Evolutionary conservation across 2,888 invertebrate genomes (phyloP), one percentile per base, ranked within the genome.

Genomic region (Andrena flavipes): DNA sequence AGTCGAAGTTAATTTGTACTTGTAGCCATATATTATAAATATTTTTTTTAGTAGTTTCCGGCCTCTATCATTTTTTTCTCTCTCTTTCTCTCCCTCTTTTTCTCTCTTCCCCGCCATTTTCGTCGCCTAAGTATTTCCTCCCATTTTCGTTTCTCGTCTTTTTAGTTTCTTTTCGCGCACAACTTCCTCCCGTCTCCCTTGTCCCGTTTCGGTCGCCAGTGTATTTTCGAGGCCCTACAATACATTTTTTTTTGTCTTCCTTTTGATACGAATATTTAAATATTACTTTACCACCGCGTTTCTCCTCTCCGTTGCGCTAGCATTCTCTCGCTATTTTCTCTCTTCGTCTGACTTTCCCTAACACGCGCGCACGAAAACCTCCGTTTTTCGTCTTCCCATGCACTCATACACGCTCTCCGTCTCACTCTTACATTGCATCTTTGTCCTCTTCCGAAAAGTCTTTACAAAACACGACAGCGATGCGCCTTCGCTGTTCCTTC

Each of bases 1-100:
- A 94, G 93, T 94, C 93, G 94, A 94, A 94, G 93, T 56, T 94
- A 94, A 94, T 94, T 94, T 94, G 94, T 94, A 94, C 94, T 94
- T 94, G 94, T 94, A 94, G 94, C 94, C 94, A 94, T 94, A 93
- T 93, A 94, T 92, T 93, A 93, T 94, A 93, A 93, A 93, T 94
- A 93, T 92, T 94, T 92, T 81, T 94, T 54, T 56, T 92, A 92
- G 91, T 93, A 93, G 92, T 93, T 93, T 29, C 89, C 88, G 90
- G 87, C 88, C 87, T 88, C 88, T 90, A 90, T 91, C 87, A 42
- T 42, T 42, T 42, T 42, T 42, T 16, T 42, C 42, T 42, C 42
- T 42, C 42, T 42, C 42, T 42, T 4, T 42, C 16, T 42, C 16
- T 16, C 42, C 16, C 13, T 16, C 16, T 16, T 4, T 42, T 16